These are phyloP conservation scores for Megalops cyprinoides DNA, from an alignment of 2,797 vertebrate genomes.

Conservation along the genomic window DNA sequence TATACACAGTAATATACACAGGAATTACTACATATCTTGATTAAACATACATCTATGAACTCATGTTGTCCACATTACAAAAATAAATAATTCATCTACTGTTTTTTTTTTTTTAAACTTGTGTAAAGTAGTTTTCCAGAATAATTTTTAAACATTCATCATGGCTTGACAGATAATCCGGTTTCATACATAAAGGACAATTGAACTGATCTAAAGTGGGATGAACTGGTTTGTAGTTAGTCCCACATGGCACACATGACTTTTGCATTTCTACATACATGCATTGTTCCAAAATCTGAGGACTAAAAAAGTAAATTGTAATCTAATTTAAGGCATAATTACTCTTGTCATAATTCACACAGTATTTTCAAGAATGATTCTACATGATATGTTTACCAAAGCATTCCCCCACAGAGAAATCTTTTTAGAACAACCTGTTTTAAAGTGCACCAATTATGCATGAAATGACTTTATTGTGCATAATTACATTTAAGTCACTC, in stretches of 20 bases:
- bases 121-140: conserved; percentile 29
- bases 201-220: conserved; percentile 16
- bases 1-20: conserved; percentile 31
- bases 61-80: conserved; percentile 40
- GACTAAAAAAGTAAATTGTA: not conserved
- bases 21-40: conserved; percentile 26
- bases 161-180: conserved; percentile 35
- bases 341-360: conserved; percentile 11
- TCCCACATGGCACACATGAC: not conserved
- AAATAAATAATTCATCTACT: conserved; percentile 51
- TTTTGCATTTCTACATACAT: not conserved
- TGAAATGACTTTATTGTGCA: conserved; percentile 13
- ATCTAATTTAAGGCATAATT: conserved; percentile 11
- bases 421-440: conserved; percentile 6
- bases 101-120: conserved; percentile 27
- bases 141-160: conserved; percentile 39
- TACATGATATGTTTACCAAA: not conserved
- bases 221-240: too few relatives aligned
- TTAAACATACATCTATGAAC: conserved; percentile 44
- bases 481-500: not conserved
- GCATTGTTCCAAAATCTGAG: not conserved
- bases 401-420: not conserved
- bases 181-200: conserved; percentile 26
- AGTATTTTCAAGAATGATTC: not conserved
- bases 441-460: conserved; percentile 19